Evolutionary conservation across 2,888 invertebrate genomes (phyloP).

Genomic region (Tuta absoluta): DNA sequence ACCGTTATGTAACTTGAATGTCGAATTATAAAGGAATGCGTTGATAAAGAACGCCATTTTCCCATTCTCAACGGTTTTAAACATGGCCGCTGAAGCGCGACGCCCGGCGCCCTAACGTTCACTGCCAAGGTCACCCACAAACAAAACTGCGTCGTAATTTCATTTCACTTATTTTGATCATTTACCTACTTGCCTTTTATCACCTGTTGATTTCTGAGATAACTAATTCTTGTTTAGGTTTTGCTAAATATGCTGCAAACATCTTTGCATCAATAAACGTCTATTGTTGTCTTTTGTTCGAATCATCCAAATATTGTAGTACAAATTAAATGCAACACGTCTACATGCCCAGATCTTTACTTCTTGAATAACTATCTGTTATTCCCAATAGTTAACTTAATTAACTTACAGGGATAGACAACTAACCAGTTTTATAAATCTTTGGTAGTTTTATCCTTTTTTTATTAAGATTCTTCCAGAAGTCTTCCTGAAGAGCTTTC

Average conservation of each 20-base stretch:
- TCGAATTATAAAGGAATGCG: slow-evolving; percentile 48
- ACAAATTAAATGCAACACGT: too few relatives aligned
- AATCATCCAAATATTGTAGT: too few relatives aligned
- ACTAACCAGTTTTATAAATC: too few relatives aligned
- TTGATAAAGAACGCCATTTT: slow-evolving; percentile 67
- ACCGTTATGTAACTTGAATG: not conserved
- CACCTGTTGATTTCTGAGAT: slow-evolving; percentile 8
- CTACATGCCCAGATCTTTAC: too few relatives aligned
- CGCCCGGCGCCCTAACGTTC: slow-evolving; percentile 74
- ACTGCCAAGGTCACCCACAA: slow-evolving; percentile 76
- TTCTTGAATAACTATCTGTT: too few relatives aligned
- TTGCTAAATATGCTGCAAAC: not conserved
- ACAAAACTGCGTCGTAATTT: slow-evolving; percentile 60
- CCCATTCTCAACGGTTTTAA: slow-evolving; percentile 65
- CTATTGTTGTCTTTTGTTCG: too few relatives aligned
- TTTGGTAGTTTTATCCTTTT: too few relatives aligned
- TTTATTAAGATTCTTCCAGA: too few relatives aligned
- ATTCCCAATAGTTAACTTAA: too few relatives aligned
- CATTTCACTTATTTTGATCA: slow-evolving; percentile 36
- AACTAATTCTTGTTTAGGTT: not conserved
- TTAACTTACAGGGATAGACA: too few relatives aligned
- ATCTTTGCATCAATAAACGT: not conserved
- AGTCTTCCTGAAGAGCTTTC: too few relatives aligned
- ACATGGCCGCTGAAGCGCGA: slow-evolving; percentile 72
- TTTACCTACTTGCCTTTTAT: slow-evolving; percentile 13